phyloP scores from a whole-genome alignment of 2,113 vertebrate genomes.

The Limnothrissa miodon region DNA sequence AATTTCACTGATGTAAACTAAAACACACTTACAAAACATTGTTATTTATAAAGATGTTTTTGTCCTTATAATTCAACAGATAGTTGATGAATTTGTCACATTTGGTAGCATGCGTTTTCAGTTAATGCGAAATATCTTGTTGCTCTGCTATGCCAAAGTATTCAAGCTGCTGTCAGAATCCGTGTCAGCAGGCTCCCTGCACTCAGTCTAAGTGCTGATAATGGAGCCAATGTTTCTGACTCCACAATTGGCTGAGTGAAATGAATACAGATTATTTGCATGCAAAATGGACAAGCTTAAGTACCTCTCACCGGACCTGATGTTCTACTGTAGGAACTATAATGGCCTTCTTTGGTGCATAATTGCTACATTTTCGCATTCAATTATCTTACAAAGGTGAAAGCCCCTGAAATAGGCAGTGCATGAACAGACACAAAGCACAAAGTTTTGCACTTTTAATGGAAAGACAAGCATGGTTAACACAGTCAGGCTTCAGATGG shows the following conservation, averaged over 20 bases:
- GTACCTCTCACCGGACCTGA: slow-evolving; percentile 39
- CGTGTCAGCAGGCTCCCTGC: slow-evolving; percentile 33
- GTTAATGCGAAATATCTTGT: slow-evolving; percentile 33
- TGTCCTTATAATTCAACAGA: neutral
- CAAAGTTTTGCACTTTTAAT: slow-evolving; percentile 25
- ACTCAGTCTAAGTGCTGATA: slow-evolving; percentile 42
- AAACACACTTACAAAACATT: neutral
- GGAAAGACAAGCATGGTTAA: neutral
- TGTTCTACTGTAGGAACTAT: slow-evolving; percentile 35
- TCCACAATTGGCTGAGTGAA: slow-evolving; percentile 39
- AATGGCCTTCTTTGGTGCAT: slow-evolving; percentile 31
- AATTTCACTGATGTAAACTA: neutral
- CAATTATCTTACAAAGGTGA: slow-evolving; percentile 40
- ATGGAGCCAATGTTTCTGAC: slow-evolving; percentile 43
- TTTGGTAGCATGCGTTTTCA: slow-evolving; percentile 4
- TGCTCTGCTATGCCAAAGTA: slow-evolving; percentile 43
- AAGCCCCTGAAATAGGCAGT: slow-evolving; percentile 11
- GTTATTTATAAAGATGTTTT: neutral
- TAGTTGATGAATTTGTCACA: slow-evolving; percentile 6
- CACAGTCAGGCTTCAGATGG: neutral
- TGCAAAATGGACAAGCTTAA: slow-evolving; percentile 41
- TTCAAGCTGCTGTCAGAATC: slow-evolving; percentile 41
- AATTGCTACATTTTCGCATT: slow-evolving; percentile 49
- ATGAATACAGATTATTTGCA: slow-evolving; percentile 46
- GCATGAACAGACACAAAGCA: slow-evolving; percentile 31